Evolutionary conservation across 2,113 vertebrate genomes (phyloP).

Genomic region (Mobula hypostoma): DNA sequence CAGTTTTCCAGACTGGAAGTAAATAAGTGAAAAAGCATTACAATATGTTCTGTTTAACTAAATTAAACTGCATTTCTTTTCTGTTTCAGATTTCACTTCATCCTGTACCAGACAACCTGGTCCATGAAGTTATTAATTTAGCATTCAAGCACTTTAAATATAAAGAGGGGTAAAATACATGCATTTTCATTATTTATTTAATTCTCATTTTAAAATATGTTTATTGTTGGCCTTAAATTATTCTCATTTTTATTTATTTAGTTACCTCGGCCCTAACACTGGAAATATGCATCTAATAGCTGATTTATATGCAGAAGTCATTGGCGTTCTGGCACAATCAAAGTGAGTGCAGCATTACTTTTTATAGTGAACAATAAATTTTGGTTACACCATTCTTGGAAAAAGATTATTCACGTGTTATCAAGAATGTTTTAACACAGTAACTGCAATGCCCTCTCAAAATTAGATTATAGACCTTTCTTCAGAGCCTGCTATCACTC

Average conservation of each 20-base stretch:
- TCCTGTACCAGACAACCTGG: slow-evolving; percentile 89
- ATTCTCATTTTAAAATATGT: slow-evolving; percentile 41
- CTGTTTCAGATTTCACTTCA: slow-evolving; percentile 84
- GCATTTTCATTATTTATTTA: background rate
- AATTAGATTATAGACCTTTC: background rate
- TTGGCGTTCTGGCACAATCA: slow-evolving; percentile 91
- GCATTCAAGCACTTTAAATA: slow-evolving; percentile 99
- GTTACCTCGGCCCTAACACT: slow-evolving; percentile 95
- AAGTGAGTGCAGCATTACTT: slow-evolving; percentile 66
- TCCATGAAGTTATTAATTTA: slow-evolving; percentile 94
- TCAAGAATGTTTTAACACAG: background rate
- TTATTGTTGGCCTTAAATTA: background rate
- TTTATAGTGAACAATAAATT: background rate
- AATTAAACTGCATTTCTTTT: slow-evolving; percentile 31
- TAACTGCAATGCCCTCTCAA: background rate
- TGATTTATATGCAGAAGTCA: slow-evolving; percentile 93
- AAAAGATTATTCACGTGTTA: background rate
- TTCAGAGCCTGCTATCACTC: background rate
- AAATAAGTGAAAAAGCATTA: background rate
- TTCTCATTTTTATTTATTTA: slow-evolving; percentile 47
- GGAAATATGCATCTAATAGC: slow-evolving; percentile 98
- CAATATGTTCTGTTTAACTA: background rate
- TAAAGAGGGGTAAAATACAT: slow-evolving; percentile 84
- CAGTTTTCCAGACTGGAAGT: background rate
- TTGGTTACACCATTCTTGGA: background rate